These are phyloP conservation scores for Thelaira solivaga DNA, from an alignment of 2,888 invertebrate species.

Conservation along the genomic window DNA sequence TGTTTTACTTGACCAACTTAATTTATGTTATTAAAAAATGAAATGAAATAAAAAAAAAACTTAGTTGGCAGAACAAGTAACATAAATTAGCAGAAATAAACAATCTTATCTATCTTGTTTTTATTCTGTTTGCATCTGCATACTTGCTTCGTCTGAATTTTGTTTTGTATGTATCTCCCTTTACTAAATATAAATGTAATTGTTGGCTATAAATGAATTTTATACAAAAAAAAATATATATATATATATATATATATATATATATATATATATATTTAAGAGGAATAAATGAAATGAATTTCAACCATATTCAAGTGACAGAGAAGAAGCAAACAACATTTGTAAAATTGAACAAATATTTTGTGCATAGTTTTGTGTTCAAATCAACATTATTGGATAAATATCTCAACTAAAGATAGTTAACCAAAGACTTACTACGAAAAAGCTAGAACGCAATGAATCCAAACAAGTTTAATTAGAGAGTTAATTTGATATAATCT, in stretches of 20 bases:
- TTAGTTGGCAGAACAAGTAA: conserved; percentile 40
- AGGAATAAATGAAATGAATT: conserved; percentile 6
- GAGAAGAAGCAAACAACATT: neutral
- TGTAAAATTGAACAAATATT: neutral
- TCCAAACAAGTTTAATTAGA: neutral
- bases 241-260: neutral
- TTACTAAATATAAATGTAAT: neutral
- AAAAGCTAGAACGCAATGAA: too few relatives aligned
- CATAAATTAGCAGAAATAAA: conserved; percentile 38
- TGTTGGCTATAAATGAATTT: conserved; percentile 11
- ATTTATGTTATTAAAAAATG: too few relatives aligned
- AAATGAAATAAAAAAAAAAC: too few relatives aligned
- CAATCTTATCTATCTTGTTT: conserved; percentile 39
- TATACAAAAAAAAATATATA: neutral
- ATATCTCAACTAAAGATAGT: neutral
- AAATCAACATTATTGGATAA: conserved; percentile 8
- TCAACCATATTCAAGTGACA: conserved; percentile 3
- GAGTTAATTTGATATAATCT: neutral
- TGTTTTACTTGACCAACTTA: too few relatives aligned
- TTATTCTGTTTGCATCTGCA: neutral
- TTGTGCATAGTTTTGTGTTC: conserved; percentile 2
- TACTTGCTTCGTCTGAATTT: neutral
- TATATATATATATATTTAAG: neutral
- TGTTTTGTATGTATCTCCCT: neutral
- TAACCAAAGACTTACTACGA: neutral